phyloP scores from a whole-genome alignment of 2,888 invertebrate genomes.

The Rhagophthalmus giganteus region DNA sequence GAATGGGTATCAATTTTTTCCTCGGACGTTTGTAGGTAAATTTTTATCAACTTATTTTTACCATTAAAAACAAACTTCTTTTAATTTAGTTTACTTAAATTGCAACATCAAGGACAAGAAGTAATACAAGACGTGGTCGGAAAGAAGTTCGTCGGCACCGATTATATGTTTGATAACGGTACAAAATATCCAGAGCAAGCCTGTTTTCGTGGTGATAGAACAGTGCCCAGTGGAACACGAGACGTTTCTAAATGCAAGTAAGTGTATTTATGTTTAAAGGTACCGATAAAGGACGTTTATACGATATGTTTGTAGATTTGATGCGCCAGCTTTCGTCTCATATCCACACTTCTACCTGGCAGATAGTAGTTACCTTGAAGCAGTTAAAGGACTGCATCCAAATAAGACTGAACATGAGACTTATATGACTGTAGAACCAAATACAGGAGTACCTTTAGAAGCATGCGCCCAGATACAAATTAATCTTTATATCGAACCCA shows the following conservation, averaged over 20 bases:
- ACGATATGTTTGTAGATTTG: constrained; percentile 57
- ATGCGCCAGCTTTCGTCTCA: constrained; percentile 82
- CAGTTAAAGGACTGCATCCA: constrained; percentile 70
- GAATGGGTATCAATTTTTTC: constrained; percentile 68
- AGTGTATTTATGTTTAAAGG: constrained; percentile 25
- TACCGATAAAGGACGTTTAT: neutral
- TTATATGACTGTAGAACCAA: constrained; percentile 70
- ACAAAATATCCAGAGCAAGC: constrained; percentile 61
- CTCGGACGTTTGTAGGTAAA: constrained; percentile 76
- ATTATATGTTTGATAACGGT: constrained; percentile 74
- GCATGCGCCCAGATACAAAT: constrained; percentile 78
- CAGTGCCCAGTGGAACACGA: constrained; percentile 63
- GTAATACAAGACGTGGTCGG: constrained; percentile 59
- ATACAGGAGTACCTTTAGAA: constrained; percentile 74
- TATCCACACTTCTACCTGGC: constrained; percentile 81
- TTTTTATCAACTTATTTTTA: constrained; percentile 1
- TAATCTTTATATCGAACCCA: constrained; percentile 65
- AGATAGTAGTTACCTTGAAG: constrained; percentile 65
- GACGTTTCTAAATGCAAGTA: constrained; percentile 70
- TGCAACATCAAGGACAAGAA: constrained; percentile 48
- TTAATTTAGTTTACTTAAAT: constrained; percentile 51
- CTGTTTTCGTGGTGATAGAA: constrained; percentile 63
- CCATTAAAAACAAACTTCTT: constrained; percentile 29
- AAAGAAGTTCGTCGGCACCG: constrained; percentile 61
- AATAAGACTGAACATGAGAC: constrained; percentile 67